These are phyloP conservation scores for Gadopsis marmoratus DNA, from an alignment of 2,797 vertebrate genomes.

Conservation along the genomic window DNA sequence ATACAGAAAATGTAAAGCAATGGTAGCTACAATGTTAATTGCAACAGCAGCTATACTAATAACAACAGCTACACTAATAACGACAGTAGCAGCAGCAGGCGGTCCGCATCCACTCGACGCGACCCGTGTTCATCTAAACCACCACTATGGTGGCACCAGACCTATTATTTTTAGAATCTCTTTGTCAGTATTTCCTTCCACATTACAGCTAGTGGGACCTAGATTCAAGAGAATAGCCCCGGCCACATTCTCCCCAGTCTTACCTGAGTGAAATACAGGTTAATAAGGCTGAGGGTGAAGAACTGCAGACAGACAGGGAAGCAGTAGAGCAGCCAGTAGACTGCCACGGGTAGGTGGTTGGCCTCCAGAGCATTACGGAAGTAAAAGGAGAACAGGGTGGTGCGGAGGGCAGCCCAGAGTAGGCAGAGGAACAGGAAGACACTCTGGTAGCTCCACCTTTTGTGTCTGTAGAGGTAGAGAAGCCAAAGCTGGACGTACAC, in stretches of 20 bases:
- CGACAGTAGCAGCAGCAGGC: no score
- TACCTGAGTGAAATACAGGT: constrained; percentile 93
- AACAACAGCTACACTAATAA: no score
- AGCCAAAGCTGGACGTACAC: constrained; percentile 92
- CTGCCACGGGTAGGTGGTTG: constrained; percentile 85
- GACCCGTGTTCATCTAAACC: no score
- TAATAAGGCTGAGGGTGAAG: constrained; percentile 92
- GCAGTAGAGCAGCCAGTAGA: constrained; percentile 93
- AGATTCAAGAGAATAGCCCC: neutral
- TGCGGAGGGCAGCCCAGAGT: constrained; percentile 91
- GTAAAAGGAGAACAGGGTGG: constrained; percentile 92
- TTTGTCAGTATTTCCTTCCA: neutral
- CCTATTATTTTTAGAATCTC: neutral
- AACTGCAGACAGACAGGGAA: constrained; percentile 94
- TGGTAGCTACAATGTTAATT: no score
- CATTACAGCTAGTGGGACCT: neutral
- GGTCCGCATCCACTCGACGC: no score
- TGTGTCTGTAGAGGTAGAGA: constrained; percentile 88
- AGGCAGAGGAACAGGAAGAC: constrained; percentile 91
- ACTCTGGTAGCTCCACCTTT: constrained; percentile 92
- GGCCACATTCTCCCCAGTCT: constrained; percentile 12
- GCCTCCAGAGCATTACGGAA: constrained; percentile 87
- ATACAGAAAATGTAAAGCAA: no score
- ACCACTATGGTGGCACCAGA: neutral
- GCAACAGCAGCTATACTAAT: no score